Percentiles rank a stretch among this genome's conserved stretches.
phyloP scores from a whole-genome alignment of 2,888 invertebrate genomes.

The Ophion ellenae region DNA sequence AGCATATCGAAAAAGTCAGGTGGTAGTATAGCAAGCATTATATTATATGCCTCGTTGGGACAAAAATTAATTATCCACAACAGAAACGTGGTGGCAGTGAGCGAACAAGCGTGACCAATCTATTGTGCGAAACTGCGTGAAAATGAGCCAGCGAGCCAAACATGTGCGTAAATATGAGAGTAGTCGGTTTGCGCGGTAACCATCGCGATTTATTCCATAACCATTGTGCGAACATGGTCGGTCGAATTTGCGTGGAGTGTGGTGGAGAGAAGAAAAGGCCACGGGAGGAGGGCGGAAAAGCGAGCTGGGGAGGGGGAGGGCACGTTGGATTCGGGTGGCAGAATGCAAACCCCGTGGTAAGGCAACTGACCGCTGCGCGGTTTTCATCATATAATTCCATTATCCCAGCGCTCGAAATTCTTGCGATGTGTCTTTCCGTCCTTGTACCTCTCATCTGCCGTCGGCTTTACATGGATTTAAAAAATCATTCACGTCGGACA shows the following conservation, averaged over 20 bases:
- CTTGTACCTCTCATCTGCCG: constrained; percentile 5
- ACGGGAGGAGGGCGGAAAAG: not conserved
- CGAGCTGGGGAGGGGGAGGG: constrained; percentile 23
- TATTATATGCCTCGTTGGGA: too few species aligned
- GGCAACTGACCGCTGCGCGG: constrained; percentile 80
- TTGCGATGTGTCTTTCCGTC: constrained; percentile 53
- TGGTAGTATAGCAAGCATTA: too few species aligned
- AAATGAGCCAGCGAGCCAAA: not conserved
- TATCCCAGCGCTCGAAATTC: constrained; percentile 74
- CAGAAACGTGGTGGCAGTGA: too few species aligned
- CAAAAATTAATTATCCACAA: too few species aligned
- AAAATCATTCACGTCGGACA: too few species aligned
- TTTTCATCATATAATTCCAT: constrained; percentile 82
- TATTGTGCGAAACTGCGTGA: too few species aligned
- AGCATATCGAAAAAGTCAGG: too few species aligned
- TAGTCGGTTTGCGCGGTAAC: constrained; percentile 70
- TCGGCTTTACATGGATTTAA: too few species aligned
- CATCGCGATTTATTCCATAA: constrained; percentile 76
- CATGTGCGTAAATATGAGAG: constrained; percentile 14
- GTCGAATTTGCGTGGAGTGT: constrained; percentile 44
- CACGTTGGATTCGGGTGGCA: constrained; percentile 68
- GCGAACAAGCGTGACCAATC: too few species aligned
- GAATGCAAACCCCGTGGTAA: constrained; percentile 77
- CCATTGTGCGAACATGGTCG: constrained; percentile 68
- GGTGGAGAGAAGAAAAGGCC: constrained; percentile 35